phyloP scores from a whole-genome alignment of 2,113 vertebrate species.

The Penelope pileata region DNA sequence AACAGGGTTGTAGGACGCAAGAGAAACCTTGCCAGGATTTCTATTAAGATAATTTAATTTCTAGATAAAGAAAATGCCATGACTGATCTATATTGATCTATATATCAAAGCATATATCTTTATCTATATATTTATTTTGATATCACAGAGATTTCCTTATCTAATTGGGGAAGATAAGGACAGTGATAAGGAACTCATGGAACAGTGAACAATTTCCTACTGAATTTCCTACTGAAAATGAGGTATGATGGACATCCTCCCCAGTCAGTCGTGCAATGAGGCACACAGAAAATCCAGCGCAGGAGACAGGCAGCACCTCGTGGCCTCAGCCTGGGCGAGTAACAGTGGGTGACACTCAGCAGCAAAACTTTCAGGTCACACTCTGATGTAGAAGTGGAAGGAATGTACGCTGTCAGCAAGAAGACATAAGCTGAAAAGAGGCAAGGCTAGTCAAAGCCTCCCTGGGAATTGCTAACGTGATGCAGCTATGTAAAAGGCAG shows the following conservation, averaged over 20 bases:
- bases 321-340: not conserved
- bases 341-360: not conserved
- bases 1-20: not conserved
- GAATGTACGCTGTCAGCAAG: not conserved
- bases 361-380: not conserved
- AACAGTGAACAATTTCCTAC: not conserved
- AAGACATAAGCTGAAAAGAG: not conserved
- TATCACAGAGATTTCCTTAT: not conserved
- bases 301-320: not conserved
- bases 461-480: not conserved
- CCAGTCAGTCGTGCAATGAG: not conserved
- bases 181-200: not conserved
- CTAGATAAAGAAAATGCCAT: slow-evolving; percentile 24
- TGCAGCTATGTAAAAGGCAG: not conserved
- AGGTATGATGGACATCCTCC: not conserved
- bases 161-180: not conserved
- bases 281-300: not conserved
- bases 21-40: slow-evolving; percentile 6
- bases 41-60: slow-evolving; percentile 20
- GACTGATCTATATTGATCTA: not conserved
- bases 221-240: not conserved
- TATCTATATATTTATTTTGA: not conserved
- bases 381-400: not conserved
- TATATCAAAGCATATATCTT: not conserved
- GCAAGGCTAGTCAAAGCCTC: not conserved